These are phyloP conservation scores for Capricornis sumatraensis DNA, from an alignment of 2,113 vertebrate species.

Conservation along the genomic window DNA sequence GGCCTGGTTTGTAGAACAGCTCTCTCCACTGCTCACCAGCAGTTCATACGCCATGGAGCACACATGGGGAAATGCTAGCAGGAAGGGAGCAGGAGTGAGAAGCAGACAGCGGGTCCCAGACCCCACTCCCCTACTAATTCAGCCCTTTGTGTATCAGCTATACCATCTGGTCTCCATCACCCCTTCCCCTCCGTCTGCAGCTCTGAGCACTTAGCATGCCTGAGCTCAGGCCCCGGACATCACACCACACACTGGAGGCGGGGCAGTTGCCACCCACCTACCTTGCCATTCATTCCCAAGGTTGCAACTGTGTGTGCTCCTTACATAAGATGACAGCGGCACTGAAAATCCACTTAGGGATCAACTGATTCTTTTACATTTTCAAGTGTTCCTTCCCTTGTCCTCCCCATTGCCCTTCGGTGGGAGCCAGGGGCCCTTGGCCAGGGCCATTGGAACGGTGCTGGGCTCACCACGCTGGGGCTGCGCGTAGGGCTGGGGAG, in stretches of 20 bases:
- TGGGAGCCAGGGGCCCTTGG: not conserved
- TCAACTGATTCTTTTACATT: not conserved
- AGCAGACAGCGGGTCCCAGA: not conserved
- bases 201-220: not conserved
- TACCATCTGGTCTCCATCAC: not conserved
- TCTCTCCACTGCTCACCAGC: not conserved
- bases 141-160: not conserved
- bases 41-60: too few species aligned
- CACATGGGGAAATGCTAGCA: not conserved
- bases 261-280: not conserved
- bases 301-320: not conserved
- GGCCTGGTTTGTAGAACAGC: not conserved
- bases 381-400: not conserved
- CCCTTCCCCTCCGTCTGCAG: not conserved
- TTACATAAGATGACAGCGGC: not conserved
- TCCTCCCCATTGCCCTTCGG: not conserved
- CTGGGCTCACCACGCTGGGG: not conserved
- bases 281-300: not conserved
- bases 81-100: not conserved
- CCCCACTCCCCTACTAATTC: not conserved
- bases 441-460: not conserved
- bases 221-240: rapidly evolving
- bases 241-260: rapidly evolving
- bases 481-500: not conserved
- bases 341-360: not conserved